Conservation (phyloP, 2,113 vertebrate genomes). For the Pica pica region DNA sequence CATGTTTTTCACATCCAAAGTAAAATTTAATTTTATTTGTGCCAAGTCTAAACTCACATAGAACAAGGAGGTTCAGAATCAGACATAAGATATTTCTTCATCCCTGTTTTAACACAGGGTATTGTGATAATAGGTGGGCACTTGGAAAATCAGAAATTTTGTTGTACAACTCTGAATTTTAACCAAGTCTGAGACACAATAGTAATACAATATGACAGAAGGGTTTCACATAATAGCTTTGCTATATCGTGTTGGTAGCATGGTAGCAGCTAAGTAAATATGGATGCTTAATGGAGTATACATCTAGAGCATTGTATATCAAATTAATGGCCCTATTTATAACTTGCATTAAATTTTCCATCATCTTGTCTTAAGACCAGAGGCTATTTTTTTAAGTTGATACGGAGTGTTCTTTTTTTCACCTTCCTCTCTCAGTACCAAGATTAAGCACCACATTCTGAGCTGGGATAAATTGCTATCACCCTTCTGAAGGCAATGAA, state of each 20-base stretch:
- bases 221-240: neutral
- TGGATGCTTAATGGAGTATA: neutral
- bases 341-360: slow-evolving; percentile 4
- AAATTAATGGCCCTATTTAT: slow-evolving; percentile 43
- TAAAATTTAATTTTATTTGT: neutral
- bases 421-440: neutral
- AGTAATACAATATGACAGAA: neutral
- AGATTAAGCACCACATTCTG: neutral
- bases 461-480: neutral
- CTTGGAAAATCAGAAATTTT: neutral
- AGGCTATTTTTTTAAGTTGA: neutral
- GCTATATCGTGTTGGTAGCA: neutral
- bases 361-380: neutral
- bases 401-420: neutral
- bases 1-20: neutral
- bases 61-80: neutral
- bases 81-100: neutral
- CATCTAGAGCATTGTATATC: neutral
- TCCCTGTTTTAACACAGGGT: neutral
- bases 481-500: neutral
- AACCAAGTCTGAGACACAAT: neutral
- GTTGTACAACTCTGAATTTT: neutral
- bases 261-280: neutral
- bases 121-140: neutral
- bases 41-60: neutral